phyloP scores from a whole-genome alignment of 2,888 invertebrate genomes.

The Iselma pallidipennis region DNA sequence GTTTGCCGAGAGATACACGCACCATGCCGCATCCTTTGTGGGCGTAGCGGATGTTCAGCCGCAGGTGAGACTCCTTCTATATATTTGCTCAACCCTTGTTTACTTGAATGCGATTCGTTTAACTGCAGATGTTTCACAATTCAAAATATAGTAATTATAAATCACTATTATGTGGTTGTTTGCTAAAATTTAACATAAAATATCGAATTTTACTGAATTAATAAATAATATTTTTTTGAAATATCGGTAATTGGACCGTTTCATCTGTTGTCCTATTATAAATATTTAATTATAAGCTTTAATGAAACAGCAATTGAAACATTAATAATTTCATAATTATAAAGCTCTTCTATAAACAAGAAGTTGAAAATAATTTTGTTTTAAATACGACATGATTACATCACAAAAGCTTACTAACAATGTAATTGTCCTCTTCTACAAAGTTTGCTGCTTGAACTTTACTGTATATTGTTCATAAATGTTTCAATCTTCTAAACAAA shows the following conservation, averaged over 20 bases:
- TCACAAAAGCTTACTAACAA: no score
- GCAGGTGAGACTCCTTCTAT: conserved; percentile 45
- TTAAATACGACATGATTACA: background rate
- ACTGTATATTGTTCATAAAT: no score
- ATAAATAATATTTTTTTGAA: no score
- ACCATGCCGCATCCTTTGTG: conserved; percentile 73
- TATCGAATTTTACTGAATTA: no score
- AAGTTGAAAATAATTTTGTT: background rate
- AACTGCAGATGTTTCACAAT: conserved; percentile 29
- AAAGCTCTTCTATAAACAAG: background rate
- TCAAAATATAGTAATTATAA: conserved; percentile 11
- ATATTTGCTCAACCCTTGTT: conserved; percentile 32
- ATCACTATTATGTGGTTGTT: background rate
- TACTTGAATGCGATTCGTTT: conserved; percentile 29
- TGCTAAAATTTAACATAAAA: background rate
- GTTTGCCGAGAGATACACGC: conserved; percentile 57
- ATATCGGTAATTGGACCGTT: no score
- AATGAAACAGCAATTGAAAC: no score
- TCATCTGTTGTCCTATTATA: no score
- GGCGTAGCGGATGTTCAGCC: conserved; percentile 76
- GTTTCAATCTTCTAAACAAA: no score
- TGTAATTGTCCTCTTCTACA: no score
- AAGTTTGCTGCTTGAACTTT: no score
- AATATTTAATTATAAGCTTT: no score
- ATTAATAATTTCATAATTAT: background rate